phyloP scores from a whole-genome alignment of 2,888 invertebrate species.

The Drosophila rubida region DNA sequence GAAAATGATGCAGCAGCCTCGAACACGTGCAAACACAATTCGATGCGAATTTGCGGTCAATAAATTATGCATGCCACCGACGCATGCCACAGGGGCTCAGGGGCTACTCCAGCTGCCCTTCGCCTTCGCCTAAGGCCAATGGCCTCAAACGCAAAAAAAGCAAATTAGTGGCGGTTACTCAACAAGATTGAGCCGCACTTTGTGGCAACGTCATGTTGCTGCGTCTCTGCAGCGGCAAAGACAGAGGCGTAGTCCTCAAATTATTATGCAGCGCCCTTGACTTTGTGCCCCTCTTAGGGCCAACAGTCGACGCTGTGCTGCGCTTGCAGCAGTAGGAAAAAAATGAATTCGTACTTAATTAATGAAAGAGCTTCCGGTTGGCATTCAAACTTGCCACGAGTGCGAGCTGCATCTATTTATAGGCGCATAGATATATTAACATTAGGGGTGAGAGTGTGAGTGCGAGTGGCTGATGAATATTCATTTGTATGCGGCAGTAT shows the following conservation, averaged over 20 bases:
- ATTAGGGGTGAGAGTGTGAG: constrained; percentile 3
- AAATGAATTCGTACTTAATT: constrained; percentile 66
- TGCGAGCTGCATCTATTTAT: constrained; percentile 55
- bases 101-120: neutral
- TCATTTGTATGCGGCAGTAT: constrained; percentile 40
- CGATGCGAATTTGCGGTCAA: constrained; percentile 67
- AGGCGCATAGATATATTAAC: constrained; percentile 50
- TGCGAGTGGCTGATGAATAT: constrained; percentile 63
- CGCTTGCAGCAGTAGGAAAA: constrained; percentile 27
- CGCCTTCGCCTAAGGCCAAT: constrained; percentile 1
- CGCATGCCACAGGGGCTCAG: constrained; percentile 11
- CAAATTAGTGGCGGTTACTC: constrained; percentile 79
- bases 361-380: constrained; percentile 58
- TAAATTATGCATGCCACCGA: constrained; percentile 72
- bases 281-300: neutral
- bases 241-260: constrained; percentile 10
- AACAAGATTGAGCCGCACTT: constrained; percentile 74
- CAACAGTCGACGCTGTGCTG: constrained; percentile 5
- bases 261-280: neutral
- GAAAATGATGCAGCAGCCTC: neutral
- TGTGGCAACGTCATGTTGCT: constrained; percentile 64
- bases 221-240: constrained; percentile 9
- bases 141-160: constrained; percentile 63
- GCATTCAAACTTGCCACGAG: constrained; percentile 9
- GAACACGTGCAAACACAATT: constrained; percentile 44